These are phyloP conservation scores for Acinonyx jubatus DNA, from an alignment of 2,113 vertebrate genomes.

Conservation along the genomic window DNA sequence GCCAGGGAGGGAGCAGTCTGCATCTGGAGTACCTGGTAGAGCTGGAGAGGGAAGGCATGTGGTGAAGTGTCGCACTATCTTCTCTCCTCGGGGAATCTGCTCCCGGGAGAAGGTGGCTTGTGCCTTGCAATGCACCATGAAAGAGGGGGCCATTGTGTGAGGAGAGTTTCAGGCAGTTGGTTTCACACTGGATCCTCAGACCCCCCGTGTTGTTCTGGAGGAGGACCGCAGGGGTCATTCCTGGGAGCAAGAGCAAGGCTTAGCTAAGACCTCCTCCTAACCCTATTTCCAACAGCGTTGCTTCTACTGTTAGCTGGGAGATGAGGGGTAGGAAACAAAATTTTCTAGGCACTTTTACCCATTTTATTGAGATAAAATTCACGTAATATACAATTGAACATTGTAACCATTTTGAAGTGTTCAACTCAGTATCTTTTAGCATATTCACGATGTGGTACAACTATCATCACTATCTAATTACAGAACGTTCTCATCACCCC, in stretches of 20 bases:
- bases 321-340: too few relatives aligned
- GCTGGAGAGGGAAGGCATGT: neutral
- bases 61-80: neutral
- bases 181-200: neutral
- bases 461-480: neutral
- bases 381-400: neutral
- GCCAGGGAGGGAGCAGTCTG: neutral
- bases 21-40: neutral
- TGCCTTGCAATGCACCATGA: neutral
- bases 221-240: neutral
- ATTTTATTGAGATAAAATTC: neutral
- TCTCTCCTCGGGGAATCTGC: neutral
- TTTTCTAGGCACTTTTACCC: neutral
- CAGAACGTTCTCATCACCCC: neutral
- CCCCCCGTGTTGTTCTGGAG: neutral
- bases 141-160: too few relatives aligned
- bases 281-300: neutral
- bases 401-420: neutral
- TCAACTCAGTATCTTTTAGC: neutral
- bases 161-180: too few relatives aligned
- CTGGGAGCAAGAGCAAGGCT: neutral
- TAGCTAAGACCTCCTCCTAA: neutral
- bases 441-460: neutral
- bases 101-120: neutral
- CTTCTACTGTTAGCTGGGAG: neutral